These are phyloP conservation scores for Myanophis thanlyinensis DNA, from an alignment of 2,113 vertebrate species.

Conservation along the genomic window DNA sequence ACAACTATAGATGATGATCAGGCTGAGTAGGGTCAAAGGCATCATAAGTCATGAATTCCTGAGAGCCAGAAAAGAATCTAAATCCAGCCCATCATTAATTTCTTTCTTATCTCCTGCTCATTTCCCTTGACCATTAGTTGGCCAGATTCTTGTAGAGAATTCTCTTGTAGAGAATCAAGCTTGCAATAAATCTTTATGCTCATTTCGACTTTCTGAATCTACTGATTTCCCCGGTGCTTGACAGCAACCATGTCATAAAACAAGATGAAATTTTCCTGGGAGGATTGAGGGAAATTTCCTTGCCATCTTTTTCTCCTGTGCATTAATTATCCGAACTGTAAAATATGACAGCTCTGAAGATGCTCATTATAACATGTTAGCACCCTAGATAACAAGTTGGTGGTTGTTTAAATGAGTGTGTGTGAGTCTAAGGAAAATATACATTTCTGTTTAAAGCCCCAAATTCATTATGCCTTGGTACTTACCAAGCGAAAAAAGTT, in stretches of 20 bases:
- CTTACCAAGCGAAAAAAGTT: conserved; percentile 56
- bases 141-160: background rate
- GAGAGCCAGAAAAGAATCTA: background rate
- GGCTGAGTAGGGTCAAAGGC: background rate
- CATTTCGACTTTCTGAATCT: background rate
- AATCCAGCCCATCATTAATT: no score
- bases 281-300: conserved; percentile 7
- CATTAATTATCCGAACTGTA: conserved; percentile 58
- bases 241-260: background rate
- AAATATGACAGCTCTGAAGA: conserved; percentile 41
- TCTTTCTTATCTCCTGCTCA: background rate
- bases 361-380: conserved; percentile 58
- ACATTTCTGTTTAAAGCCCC: conserved; percentile 55
- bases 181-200: background rate
- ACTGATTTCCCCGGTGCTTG: background rate
- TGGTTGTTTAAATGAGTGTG: conserved; percentile 56
- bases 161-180: no score
- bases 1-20: background rate
- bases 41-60: background rate
- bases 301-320: conserved; percentile 38
- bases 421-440: conserved; percentile 51
- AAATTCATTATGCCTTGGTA: conserved; percentile 63
- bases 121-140: background rate
- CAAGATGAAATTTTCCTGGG: background rate
- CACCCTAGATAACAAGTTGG: conserved; percentile 59